Base-by-base conservation (phyloP, 2,797 vertebrate species). In the Xenentodon cancila region DNA sequence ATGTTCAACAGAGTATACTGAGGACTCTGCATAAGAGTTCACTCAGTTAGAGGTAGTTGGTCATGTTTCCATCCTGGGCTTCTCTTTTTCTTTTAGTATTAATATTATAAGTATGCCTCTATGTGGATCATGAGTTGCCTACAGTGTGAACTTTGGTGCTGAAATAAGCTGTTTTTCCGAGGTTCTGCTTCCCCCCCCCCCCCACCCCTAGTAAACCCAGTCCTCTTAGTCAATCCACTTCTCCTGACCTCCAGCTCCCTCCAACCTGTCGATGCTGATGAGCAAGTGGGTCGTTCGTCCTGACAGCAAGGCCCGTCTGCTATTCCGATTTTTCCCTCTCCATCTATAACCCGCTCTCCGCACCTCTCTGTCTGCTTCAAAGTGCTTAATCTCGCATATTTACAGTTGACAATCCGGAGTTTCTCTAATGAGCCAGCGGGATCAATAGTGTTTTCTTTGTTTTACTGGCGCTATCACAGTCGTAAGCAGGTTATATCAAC, bases 211-310 rank as follows among this genome's bases (percentile, higher is more conserved):
- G 47, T 12, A 20, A 45, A 50, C 34, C 44, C 4, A 1, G 25
- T 49, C n/a, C 18, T 9, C 44, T 56, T 30, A 25, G 16, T 63
- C 64, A 72, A 20, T 32, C 22, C 48, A 18, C 11, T 58, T 42
- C 48, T 60, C 56, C 25, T 9, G 0, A 40, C 21, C 57, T 19
- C 43, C 55, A 19, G 9, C 59, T 63, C 72, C n/a, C 46, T 76
- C 53, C 52, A 49, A 60, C 45, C 58, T 59, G 67, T 59, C 40
- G 62, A 71, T 57, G 27, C 64, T 68, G 64, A 76, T 32, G 59
- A 77, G 70, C 16, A 11, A 53, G 48, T 56, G 48, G 56, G 37
- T 44, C 48, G 49, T 68, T 79, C 59, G 27, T 75, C 64, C 57
- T 46, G 47, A 27, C 47, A 53, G 22, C 55, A 18, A 11, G 22